Conservation (phyloP, 2,113 vertebrate species). For the Peromyscus californicus region DNA sequence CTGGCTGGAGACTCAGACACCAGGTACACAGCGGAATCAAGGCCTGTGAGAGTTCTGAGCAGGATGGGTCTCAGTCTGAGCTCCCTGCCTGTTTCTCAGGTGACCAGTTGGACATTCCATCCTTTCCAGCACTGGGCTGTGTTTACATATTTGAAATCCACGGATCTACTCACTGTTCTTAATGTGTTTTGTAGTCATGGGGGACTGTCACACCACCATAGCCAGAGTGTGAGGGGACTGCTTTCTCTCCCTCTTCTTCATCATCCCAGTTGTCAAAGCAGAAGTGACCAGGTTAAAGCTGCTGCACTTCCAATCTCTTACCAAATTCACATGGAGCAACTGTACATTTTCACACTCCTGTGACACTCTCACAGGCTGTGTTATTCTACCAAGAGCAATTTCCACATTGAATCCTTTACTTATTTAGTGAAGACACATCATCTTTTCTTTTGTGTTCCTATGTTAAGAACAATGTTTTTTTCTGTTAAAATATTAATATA, state of each 20-base stretch:
- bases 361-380: background rate
- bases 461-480: background rate
- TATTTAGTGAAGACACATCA: background rate
- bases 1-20: background rate
- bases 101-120: background rate
- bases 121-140: background rate
- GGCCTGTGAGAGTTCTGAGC: background rate
- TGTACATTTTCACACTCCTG: background rate
- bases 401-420: background rate
- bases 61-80: background rate
- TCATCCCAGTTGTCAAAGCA: background rate
- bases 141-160: background rate
- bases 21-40: background rate
- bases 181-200: background rate
- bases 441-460: background rate
- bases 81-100: background rate
- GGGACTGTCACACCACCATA: background rate
- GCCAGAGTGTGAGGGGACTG: background rate
- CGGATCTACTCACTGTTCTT: background rate
- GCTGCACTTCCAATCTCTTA: too few species aligned
- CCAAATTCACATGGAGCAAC: background rate
- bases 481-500: background rate
- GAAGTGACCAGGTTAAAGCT: background rate
- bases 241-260: background rate
- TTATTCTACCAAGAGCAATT: background rate